These are phyloP conservation scores for Pollimyrus isidori DNA, from an alignment of 2,113 vertebrate genomes.

Conservation along the genomic window DNA sequence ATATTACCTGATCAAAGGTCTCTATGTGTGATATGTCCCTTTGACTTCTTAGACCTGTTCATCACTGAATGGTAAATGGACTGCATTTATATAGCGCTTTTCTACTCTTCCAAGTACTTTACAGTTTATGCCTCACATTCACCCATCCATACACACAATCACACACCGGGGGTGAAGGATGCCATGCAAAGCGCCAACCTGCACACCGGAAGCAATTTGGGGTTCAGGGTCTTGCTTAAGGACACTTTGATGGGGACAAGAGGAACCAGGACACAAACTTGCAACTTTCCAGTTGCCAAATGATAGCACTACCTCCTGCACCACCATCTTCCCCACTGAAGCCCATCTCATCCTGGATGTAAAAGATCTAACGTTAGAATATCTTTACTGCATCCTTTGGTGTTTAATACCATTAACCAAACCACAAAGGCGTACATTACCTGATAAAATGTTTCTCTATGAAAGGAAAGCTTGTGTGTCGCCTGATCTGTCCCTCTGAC, in stretches of 20 bases:
- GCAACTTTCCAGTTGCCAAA: no score
- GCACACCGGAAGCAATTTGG: no score
- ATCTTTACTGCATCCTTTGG: not conserved
- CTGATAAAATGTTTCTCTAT: not conserved
- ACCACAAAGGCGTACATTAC: not conserved
- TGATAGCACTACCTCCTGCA: no score
- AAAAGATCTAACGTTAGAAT: not conserved
- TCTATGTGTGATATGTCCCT: not conserved
- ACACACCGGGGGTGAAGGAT: no score
- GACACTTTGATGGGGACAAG: no score
- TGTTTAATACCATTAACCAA: not conserved
- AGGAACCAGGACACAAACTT: no score
- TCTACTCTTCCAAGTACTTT: no score
- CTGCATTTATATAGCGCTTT: no score
- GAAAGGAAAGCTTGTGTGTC: not conserved
- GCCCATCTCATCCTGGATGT: slow-evolving; percentile 81
- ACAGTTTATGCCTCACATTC: no score
- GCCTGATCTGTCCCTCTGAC: not conserved
- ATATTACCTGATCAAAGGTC: not conserved
- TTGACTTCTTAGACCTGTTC: slow-evolving; percentile 67
- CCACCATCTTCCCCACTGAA: slow-evolving; percentile 54
- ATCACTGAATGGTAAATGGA: slow-evolving; percentile 52
- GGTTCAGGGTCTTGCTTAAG: no score
- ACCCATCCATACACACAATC: no score
- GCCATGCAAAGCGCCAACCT: no score